Evolutionary conservation across 2,797 vertebrate genomes (phyloP).

Genomic region (Peromyscus melanophrys): DNA sequence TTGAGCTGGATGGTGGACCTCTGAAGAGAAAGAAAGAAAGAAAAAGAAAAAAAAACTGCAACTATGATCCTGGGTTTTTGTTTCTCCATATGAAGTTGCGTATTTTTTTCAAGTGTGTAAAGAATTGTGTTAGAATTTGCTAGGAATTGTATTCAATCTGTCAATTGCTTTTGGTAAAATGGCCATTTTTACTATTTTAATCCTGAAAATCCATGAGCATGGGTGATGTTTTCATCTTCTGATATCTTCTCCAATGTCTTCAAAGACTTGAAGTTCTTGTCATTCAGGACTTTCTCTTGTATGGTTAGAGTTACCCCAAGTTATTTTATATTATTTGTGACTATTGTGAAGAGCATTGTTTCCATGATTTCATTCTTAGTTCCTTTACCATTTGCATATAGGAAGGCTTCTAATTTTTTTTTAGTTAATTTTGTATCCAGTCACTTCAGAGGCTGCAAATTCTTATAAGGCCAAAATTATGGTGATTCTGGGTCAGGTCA

Average conservation of each 20-base stretch:
- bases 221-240: neutral
- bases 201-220: neutral
- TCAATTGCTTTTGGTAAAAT: neutral
- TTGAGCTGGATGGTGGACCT: neutral
- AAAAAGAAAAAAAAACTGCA: neutral
- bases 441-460: neutral
- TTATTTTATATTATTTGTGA: neutral
- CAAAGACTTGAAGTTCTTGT: neutral
- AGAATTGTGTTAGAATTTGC: neutral
- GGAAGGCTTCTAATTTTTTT: neutral
- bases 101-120: neutral
- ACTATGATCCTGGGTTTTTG: neutral
- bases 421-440: neutral
- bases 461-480: neutral
- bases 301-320: neutral
- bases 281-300: neutral
- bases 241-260: neutral
- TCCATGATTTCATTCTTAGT: neutral
- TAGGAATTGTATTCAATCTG: neutral
- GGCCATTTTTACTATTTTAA: neutral
- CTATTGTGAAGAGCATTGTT: neutral
- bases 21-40: neutral
- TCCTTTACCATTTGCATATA: neutral
- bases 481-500: rapidly evolving
- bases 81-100: neutral